Percentiles rank a stretch among this genome's conserved stretches.
Evolutionary conservation across 2,113 vertebrate genomes (phyloP).

Genomic region (Butorides virescens): DNA sequence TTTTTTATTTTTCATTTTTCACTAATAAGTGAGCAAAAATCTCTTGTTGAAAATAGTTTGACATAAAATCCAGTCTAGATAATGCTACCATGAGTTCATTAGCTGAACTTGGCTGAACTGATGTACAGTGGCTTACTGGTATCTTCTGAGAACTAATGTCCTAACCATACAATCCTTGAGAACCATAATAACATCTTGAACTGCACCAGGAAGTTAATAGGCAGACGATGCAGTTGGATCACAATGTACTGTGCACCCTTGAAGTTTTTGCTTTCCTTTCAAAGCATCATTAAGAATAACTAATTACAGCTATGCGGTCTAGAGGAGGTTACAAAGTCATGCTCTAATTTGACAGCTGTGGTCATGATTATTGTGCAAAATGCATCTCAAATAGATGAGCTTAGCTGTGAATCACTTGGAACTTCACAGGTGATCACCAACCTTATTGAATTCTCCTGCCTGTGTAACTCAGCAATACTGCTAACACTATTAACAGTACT

Average conservation of each 20-base stretch:
- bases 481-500: background rate
- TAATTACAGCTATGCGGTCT: background rate
- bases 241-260: background rate
- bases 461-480: background rate
- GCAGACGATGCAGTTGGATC: background rate
- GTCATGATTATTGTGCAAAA: background rate
- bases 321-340: background rate
- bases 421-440: background rate
- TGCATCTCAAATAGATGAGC: background rate
- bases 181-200: background rate
- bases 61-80: background rate
- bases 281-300: background rate
- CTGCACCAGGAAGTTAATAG: background rate
- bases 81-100: background rate
- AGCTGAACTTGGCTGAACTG: background rate
- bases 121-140: background rate
- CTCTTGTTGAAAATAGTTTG: background rate
- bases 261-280: background rate
- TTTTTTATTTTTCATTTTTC: background rate
- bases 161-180: background rate
- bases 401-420: background rate
- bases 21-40: background rate
- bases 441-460: background rate
- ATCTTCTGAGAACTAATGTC: background rate
- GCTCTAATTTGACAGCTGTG: background rate